Conservation (phyloP, 1,140 invertebrate species). For the Pseudomyrmex concolor region DNA sequence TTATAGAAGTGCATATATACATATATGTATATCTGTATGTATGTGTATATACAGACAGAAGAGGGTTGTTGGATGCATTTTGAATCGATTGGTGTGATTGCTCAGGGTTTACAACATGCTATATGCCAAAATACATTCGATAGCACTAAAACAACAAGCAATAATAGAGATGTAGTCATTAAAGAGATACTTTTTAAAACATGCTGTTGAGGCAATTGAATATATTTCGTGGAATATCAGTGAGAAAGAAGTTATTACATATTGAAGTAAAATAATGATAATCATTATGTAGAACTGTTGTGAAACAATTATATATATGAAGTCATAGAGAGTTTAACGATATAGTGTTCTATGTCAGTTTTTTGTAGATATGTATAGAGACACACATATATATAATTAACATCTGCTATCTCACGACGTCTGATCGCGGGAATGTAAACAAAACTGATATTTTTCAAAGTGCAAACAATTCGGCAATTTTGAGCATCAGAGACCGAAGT, state of each 20-base stretch:
- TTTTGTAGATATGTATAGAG: constrained; percentile 85
- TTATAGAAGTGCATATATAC: constrained; percentile 1
- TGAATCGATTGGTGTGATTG: constrained; percentile 75
- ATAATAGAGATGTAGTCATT: constrained; percentile 79
- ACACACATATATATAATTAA: constrained; percentile 67
- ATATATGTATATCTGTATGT: too few relatives aligned
- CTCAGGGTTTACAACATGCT: constrained; percentile 81
- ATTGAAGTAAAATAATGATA: constrained; percentile 69
- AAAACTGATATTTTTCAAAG: constrained; percentile 31
- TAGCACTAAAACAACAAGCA: constrained; percentile 82
- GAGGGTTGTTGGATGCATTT: constrained; percentile 68
- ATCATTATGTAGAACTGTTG: constrained; percentile 78
- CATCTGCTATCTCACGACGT: constrained; percentile 64
- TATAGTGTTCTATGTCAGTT: constrained; percentile 83
- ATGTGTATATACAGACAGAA: background rate
- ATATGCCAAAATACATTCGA: constrained; percentile 82
- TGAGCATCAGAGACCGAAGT: background rate
- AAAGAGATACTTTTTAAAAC: constrained; percentile 66
- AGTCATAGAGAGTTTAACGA: constrained; percentile 85
- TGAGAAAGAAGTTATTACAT: constrained; percentile 64
- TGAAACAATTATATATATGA: constrained; percentile 80
- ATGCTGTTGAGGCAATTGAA: constrained; percentile 60
- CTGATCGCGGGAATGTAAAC: constrained; percentile 26
- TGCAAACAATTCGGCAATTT: background rate
- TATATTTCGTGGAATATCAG: constrained; percentile 63